A percentile compares a stretch with the other conserved stretches of the same genome.
These are phyloP conservation scores for Himalopsyche japonica DNA, from an alignment of 2,888 invertebrate species.

Conservation along the genomic window DNA sequence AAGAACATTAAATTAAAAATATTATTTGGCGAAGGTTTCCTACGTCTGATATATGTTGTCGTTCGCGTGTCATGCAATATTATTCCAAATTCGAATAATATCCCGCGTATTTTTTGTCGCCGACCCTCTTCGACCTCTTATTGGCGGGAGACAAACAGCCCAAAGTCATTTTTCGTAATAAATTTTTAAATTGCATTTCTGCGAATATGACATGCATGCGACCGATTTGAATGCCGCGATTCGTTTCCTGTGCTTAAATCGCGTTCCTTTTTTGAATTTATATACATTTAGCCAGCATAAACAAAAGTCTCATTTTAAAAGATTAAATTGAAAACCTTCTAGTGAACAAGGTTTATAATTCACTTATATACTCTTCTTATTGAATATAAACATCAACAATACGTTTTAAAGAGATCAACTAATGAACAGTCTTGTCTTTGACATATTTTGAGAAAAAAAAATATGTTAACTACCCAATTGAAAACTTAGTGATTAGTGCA, in stretches of 20 bases:
- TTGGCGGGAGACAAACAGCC: not conserved
- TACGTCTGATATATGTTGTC: not conserved
- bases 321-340: too few species aligned
- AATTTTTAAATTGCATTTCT: slow-evolving; percentile 37
- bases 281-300: not conserved
- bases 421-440: too few species aligned
- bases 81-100: slow-evolving; percentile 8
- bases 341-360: too few species aligned
- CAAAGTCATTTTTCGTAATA: slow-evolving; percentile 18
- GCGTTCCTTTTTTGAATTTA: not conserved
- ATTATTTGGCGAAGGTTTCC: not conserved
- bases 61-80: not conserved
- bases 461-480: too few species aligned
- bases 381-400: too few species aligned
- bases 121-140: not conserved
- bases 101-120: slow-evolving; percentile 7
- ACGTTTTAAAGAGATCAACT: too few species aligned
- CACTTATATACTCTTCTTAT: too few species aligned
- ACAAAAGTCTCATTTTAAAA: not conserved
- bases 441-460: too few species aligned
- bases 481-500: too few species aligned
- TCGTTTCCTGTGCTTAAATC: not conserved
- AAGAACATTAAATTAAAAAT: not conserved
- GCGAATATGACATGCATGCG: slow-evolving; percentile 24
- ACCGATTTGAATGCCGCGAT: not conserved